phyloP scores from a whole-genome alignment of 1,140 invertebrate genomes.

The Chlorops oryzae region DNA sequence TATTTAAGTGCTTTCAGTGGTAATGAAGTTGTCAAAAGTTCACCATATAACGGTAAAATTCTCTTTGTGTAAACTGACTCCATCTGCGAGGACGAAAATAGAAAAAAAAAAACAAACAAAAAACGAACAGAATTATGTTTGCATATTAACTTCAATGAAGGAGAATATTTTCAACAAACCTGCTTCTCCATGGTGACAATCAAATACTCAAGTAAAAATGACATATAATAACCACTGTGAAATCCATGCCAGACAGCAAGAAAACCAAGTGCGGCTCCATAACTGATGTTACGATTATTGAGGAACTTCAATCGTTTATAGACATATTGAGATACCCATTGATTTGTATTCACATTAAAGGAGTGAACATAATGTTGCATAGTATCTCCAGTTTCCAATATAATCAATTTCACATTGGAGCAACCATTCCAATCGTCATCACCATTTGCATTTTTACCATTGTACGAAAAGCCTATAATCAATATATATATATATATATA shows the following conservation, averaged over 20 bases:
- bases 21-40: conserved; percentile 39
- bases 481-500: too few relatives aligned
- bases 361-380: conserved; percentile 80
- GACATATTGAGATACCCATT: conserved; percentile 85
- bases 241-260: conserved; percentile 92
- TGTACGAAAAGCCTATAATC: conserved; percentile 70
- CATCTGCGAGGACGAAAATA: conserved; percentile 21
- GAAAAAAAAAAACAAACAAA: conserved; percentile 18
- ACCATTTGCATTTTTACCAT: conserved; percentile 51
- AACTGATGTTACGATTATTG: conserved; percentile 77
- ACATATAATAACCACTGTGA: conserved; percentile 84
- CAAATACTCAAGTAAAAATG: conserved; percentile 86
- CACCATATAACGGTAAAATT: conserved; percentile 27
- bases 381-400: conserved; percentile 71
- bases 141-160: conserved; percentile 1
- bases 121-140: conserved; percentile 1
- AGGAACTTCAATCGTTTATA: conserved; percentile 90
- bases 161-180: conserved; percentile 52
- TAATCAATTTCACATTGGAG: conserved; percentile 71
- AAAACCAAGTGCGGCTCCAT: conserved; percentile 73
- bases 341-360: conserved; percentile 92
- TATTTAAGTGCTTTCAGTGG: conserved; percentile 50
- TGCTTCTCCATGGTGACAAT: conserved; percentile 84
- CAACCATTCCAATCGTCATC: conserved; percentile 73
- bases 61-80: conserved; percentile 25